Conservation (phyloP, 2,888 invertebrate species). For the Abrostola triplasia region DNA sequence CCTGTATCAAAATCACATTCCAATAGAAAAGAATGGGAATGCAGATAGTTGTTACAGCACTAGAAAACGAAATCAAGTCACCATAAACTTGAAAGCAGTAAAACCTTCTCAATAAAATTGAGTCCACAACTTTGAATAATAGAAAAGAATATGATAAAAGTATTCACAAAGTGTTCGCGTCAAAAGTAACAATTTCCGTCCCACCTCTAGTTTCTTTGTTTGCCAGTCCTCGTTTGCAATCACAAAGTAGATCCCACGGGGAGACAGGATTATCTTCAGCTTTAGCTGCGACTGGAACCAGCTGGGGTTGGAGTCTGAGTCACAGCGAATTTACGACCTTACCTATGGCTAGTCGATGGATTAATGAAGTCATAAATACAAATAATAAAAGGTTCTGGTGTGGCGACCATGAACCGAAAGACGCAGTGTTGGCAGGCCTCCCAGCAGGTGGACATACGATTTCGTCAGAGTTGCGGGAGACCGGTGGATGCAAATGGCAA, state of each 20-base stretch:
- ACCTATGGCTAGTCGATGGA: too few species aligned
- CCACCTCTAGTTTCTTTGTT: conserved; percentile 68
- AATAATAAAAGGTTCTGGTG: too few species aligned
- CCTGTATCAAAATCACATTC: too few species aligned
- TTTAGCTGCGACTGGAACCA: conserved; percentile 62
- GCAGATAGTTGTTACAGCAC: too few species aligned
- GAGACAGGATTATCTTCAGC: conserved; percentile 75
- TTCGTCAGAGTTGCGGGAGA: too few species aligned
- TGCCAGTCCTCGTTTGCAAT: conserved; percentile 67
- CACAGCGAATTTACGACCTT: conserved; percentile 26
- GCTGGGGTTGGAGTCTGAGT: conserved; percentile 37
- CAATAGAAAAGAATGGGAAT: too few species aligned
- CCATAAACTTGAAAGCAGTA: background rate
- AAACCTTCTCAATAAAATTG: conserved; percentile 1
- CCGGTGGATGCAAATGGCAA: too few species aligned
- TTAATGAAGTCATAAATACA: conserved; percentile 1
- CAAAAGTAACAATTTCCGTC: conserved; percentile 57
- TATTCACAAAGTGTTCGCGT: conserved; percentile 24
- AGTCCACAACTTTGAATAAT: background rate
- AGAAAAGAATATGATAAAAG: conserved; percentile 25
- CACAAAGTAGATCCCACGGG: conserved; percentile 70
- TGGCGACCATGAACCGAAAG: too few species aligned
- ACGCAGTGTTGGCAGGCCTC: too few species aligned
- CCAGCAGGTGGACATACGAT: too few species aligned
- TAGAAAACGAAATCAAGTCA: background rate